Base-by-base conservation (phyloP, 1,140 invertebrate species). In the Drosophila prosaltans region DNA sequence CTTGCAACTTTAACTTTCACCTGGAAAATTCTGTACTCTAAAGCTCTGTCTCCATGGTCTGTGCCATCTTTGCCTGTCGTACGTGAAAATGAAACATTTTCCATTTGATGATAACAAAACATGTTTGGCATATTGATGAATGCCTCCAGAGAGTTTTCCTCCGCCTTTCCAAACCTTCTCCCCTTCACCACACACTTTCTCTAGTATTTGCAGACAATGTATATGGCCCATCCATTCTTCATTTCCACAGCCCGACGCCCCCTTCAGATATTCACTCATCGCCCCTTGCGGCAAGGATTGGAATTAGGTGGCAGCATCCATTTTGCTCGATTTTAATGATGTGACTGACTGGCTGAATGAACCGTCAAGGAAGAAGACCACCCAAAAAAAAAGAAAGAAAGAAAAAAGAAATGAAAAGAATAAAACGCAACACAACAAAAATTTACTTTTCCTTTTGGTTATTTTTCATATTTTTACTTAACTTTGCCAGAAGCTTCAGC, bases 111-210 rank as follows among this genome's bases (percentile, higher is more conserved):
- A 86, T 86, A 88, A 86, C 76, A 82, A 88, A 88, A 88, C 83
- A 88, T 88, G 83, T 88, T 88, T 83, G 83, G 83, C 83, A 88
- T 88, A 88, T 88, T 88, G 83, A 88, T 88, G 83, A 88, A 88
- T 83, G 83, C 80, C 83, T 88, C 83, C 54, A 74, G 83, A 86
- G 82, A 65, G 74, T 88, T 88, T 80, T 73, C 28, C 28, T 30
- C 4, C 4, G 2, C 2, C 28, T 4, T 30, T 30, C 4, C 28
- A 30, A 30, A 30, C 72, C 67, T 75, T 54, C 69, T 39, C 26
- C 28, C 59, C 43, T 41, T 71, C 66, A 7, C 6, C 32, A 36
- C 6, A 36, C 32, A 36, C 32, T 36, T 36, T 69, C 65, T 73
- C 65, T 80, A 43, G 21, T 62, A 10, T 55, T 45, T 2, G 58